Base-by-base conservation (phyloP, 2,113 vertebrate species). In the Mobula hypostoma region DNA sequence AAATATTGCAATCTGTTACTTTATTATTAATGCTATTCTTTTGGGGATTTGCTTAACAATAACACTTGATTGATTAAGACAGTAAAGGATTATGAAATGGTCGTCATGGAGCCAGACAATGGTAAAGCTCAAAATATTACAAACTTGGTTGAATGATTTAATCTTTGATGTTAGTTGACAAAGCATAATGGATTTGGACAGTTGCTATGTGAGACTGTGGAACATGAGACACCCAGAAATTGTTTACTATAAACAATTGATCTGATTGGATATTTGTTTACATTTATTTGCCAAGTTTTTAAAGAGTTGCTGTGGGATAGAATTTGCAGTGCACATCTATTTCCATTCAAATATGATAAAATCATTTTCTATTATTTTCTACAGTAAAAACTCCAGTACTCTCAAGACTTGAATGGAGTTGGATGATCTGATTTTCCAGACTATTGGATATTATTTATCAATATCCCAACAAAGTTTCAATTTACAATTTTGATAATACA, bases 111-210 rank as follows among this genome's bases (percentile, higher is more conserved):
- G 14, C 58, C 85, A 90, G 61, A 90, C n/a, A 90, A 66, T 90
- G 61, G 19, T 66, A 90, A 90, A 66, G 27, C 61, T 90, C 61
- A 90, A 90, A 90, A 32, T 90, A 90, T 90, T 88, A 32, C 5
- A 63, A 88, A 88, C 85, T 88, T 66, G 58, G 29, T 63, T 68
- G 85, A 90, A 90, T 90, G 61, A 90, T 68, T 90, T 90, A 90
- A 68, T 90, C 11, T n/a, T 90, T 90, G 61, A 90, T 90, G 15
- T 90, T 90, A 7, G 14, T 68, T 90, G 61, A 90, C 61, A 32
- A 66, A 58, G 85, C 61, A 32, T 90, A n/a, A 90, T 66, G n/a
- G 85, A 15, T 88, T 88, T 32, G 61, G 29, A 66, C 61, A 90
- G 61, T 90, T n/a, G 66, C 61, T 90, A n/a, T 66, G 15, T 90